Evolutionary conservation across 2,113 vertebrate species (phyloP), one percentile per base, ranked within the genome.

Genomic region (Baryphthengus martii): DNA sequence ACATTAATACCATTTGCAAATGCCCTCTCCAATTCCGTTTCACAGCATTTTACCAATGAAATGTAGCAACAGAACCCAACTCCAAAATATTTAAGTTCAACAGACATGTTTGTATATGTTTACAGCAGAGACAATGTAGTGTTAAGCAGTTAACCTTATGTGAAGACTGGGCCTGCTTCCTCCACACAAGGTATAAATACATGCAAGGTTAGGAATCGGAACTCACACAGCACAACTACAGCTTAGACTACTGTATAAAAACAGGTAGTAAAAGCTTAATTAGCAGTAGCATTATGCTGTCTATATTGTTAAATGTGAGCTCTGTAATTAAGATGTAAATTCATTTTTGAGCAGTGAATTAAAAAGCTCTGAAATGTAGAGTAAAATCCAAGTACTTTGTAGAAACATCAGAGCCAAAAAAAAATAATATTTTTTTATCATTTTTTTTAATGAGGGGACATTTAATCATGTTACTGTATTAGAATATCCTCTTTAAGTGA

Each of bases 301-400:
- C 97, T 98, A 95, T 98, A 98, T 97, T 98, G 97, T 98, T 98
- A 98, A 97, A 97, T 96, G 97, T 98, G 98, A 98, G 96, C 95
- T 98, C 98, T 97, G 95, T 97, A 98, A 98, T 98, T 98, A 98
- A 98, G 98, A 98, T 98, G 97, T 98, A 98, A 98, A 98, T 98
- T 98, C 84, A 29, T 96, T 97, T 96, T 89, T 97, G 94, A 98
- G 96, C 93, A 97, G 77, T 96, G 97, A 98, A 97, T 98, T 97
- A 94, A 96, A 97, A 96, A 96, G 94, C 95, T 97, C 95, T 96
- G 96, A 98, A 96, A 98, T 88, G 82, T 50, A 83, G 89, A 93
- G 80, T 88, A 97, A 97, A 97, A 97, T 96, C 62, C 90, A 91
- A 96, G 82, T 93, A 76, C 75, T 96, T 56, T 88, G 56, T 83